These are phyloP conservation scores for Leucozona laternaria DNA, from an alignment of 2,888 invertebrate genomes.

Conservation along the genomic window DNA sequence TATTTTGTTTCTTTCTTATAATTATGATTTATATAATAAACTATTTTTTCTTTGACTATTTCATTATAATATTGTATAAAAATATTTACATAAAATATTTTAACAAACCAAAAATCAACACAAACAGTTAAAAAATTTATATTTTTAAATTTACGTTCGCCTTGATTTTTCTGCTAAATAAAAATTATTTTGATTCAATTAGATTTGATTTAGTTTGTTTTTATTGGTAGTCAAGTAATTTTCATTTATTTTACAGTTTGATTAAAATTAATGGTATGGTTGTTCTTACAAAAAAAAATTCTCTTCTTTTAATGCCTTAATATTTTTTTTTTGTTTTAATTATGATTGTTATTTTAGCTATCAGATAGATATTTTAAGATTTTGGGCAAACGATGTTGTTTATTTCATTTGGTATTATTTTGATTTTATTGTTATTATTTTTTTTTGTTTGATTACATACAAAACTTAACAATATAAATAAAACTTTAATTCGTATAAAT, in stretches of 20 bases:
- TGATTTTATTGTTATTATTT: background rate
- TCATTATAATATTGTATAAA: conserved; percentile 80
- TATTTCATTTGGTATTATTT: background rate
- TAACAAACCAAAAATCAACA: conserved; percentile 46
- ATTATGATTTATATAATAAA: conserved; percentile 72
- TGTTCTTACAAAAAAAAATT: conserved; percentile 31
- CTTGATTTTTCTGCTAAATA: conserved; percentile 6
- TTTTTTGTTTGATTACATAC: conserved; percentile 14
- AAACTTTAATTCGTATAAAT: conserved; percentile 48
- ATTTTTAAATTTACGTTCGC: conserved; percentile 25
- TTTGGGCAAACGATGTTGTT: conserved; percentile 34
- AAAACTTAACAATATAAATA: conserved; percentile 63
- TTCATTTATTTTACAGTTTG: conserved; percentile 3
- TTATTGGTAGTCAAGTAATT: conserved; percentile 1
- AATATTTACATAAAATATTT: conserved; percentile 80
- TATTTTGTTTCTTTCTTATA: conserved; percentile 67
- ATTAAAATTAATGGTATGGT: conserved; percentile 24
- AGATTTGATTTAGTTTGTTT: conserved; percentile 4
- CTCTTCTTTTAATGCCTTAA: background rate
- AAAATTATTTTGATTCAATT: conserved; percentile 8
- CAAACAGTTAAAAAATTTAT: conserved; percentile 17
- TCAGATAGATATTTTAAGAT: conserved; percentile 6
- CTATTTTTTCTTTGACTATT: conserved; percentile 76
- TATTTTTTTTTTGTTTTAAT: conserved; percentile 20
- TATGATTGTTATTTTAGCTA: conserved; percentile 41